phyloP scores from a whole-genome alignment of 1,140 invertebrate genomes.

The Nixonia krombeini region DNA sequence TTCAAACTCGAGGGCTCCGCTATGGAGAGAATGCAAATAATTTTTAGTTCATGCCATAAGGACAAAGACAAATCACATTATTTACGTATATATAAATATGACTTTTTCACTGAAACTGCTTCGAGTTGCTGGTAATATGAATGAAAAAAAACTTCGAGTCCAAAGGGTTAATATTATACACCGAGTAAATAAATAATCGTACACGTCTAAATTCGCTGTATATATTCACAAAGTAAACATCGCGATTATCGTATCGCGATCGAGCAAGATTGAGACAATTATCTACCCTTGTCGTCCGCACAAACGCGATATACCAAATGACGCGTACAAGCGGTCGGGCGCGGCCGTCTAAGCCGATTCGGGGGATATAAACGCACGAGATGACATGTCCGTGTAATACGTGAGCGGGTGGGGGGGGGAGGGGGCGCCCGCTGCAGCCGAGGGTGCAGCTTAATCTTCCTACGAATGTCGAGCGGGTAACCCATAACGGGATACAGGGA shows the following conservation, averaged over 20 bases:
- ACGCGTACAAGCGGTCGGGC: constrained; percentile 40
- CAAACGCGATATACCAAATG: constrained; percentile 34
- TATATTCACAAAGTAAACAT: background rate
- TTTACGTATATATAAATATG: too few relatives aligned
- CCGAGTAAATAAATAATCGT: too few relatives aligned
- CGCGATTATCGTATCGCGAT: background rate
- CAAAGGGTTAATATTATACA: too few relatives aligned
- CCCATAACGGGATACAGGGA: constrained; percentile 59
- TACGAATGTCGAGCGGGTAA: constrained; percentile 45
- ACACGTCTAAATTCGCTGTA: too few relatives aligned
- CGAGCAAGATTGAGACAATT: background rate
- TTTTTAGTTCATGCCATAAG: too few relatives aligned
- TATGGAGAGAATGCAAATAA: too few relatives aligned
- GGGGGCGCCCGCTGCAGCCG: constrained; percentile 5
- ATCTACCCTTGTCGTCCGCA: background rate
- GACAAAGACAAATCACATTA: too few relatives aligned
- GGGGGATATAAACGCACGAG: constrained; percentile 10
- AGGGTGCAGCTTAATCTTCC: constrained; percentile 56
- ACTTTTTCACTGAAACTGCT: too few relatives aligned
- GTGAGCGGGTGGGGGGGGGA: background rate
- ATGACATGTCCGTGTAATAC: constrained; percentile 23
- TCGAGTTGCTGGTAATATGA: too few relatives aligned
- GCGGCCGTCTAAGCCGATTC: constrained; percentile 51
- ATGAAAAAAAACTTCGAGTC: too few relatives aligned
- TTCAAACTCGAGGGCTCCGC: too few relatives aligned